Percentiles rank a stretch among this genome's conserved stretches.
phyloP scores from a whole-genome alignment of 2,113 vertebrate species.

The Speoplatyrhinus poulsoni region DNA sequence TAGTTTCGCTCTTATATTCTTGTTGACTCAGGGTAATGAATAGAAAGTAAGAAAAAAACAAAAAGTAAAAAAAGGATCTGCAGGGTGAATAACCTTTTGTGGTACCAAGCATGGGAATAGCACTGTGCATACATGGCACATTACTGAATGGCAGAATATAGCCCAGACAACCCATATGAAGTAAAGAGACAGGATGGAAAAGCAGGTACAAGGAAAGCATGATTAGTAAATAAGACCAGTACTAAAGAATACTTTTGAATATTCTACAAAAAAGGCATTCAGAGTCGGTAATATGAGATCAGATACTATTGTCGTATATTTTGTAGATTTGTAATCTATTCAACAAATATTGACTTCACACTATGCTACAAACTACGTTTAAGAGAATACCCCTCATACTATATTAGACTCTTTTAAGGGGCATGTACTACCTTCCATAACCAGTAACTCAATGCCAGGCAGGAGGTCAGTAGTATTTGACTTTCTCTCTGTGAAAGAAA shows the following conservation, averaged over 20 bases:
- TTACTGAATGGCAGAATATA: not conserved
- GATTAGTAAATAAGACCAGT: not conserved
- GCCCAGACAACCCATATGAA: not conserved
- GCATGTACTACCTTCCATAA: conserved; percentile 89
- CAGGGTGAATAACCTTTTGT: conserved; percentile 14
- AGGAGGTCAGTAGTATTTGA: conserved; percentile 89
- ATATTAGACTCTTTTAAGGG: conserved; percentile 1
- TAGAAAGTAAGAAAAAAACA: not conserved
- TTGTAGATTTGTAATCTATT: too few relatives aligned
- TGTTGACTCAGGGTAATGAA: conserved; percentile 13
- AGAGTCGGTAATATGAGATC: too few relatives aligned
- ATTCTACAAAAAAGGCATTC: too few relatives aligned
- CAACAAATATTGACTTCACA: too few relatives aligned
- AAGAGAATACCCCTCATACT: not conserved
- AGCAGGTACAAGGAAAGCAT: not conserved
- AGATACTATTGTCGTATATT: too few relatives aligned
- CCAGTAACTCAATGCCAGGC: conserved; percentile 94
- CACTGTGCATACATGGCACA: not conserved
- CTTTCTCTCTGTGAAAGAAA: conserved; percentile 90
- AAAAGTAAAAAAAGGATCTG: conserved; percentile 16
- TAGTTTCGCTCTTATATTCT: not conserved
- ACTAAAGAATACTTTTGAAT: not conserved
- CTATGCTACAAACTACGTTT: too few relatives aligned
- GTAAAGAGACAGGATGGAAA: not conserved
- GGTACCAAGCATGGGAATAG: not conserved